These are phyloP conservation scores for Paramormyrops hopkinsi DNA, from an alignment of 2,797 vertebrate species.

Conservation along the genomic window DNA sequence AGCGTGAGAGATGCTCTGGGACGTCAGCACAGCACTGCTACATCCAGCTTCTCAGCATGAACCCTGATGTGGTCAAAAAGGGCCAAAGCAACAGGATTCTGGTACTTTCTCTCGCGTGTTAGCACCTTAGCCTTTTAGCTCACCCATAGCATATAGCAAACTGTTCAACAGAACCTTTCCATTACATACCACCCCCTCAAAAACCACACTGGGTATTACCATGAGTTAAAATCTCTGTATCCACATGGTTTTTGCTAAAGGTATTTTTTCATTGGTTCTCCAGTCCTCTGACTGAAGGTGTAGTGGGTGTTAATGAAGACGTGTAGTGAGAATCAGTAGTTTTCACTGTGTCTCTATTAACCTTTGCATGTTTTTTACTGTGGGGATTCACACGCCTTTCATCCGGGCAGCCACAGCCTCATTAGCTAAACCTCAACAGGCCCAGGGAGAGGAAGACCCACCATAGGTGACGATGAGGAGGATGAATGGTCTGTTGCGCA, in stretches of 20 bases:
- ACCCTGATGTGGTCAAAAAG: not conserved
- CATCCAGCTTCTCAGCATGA: not conserved
- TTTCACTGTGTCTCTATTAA: not conserved
- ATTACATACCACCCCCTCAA: not conserved
- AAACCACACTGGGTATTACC: not conserved
- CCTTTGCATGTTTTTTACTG: not conserved
- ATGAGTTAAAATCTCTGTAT: not conserved
- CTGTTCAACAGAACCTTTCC: not conserved
- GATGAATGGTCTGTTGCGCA: conserved; percentile 78
- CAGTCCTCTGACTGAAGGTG: not conserved
- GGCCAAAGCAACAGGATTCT: not conserved
- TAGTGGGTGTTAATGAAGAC: not conserved
- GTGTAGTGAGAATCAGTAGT: not conserved
- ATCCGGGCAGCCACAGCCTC: not conserved
- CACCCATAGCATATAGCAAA: not conserved
- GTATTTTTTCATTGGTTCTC: not conserved
- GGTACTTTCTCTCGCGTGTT: not conserved
- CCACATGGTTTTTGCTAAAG: not conserved
- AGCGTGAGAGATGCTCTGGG: not conserved
- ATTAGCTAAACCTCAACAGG: not conserved
- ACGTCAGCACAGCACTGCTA: not conserved
- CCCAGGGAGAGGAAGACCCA: conserved; percentile 48
- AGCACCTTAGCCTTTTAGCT: not conserved
- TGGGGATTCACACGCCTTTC: not conserved
- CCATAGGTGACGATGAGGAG: conserved; percentile 83